Percentiles rank a stretch among this genome's conserved stretches.
Evolutionary conservation across 2,888 invertebrate species (phyloP).

Genomic region (Cosmia pyralina): DNA sequence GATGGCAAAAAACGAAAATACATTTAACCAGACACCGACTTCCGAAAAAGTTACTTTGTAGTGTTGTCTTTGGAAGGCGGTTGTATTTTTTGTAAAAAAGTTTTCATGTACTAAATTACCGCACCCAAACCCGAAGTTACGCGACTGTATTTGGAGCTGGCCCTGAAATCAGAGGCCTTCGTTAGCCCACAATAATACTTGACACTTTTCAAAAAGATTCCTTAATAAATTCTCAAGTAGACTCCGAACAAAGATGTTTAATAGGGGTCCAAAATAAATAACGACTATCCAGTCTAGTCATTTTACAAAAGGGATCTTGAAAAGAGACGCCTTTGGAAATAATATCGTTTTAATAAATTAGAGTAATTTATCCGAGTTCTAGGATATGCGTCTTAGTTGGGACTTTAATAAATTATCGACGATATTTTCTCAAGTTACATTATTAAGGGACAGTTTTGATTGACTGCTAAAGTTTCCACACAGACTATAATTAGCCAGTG

Average conservation of each 20-base stretch:
- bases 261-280: slow-evolving; percentile 82
- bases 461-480: slow-evolving; percentile 63
- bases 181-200: slow-evolving; percentile 53
- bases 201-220: slow-evolving; percentile 67
- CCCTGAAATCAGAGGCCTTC: slow-evolving; percentile 58
- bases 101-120: slow-evolving; percentile 41
- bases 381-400: slow-evolving; percentile 71
- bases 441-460: slow-evolving; percentile 68
- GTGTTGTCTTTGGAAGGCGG: too few species aligned
- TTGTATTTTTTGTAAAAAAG: too few species aligned
- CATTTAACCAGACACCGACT: too few species aligned
- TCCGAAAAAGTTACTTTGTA: too few species aligned
- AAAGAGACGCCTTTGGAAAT: slow-evolving; percentile 79
- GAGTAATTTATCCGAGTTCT: slow-evolving; percentile 76
- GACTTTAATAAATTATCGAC: slow-evolving; percentile 77
- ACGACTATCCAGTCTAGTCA: slow-evolving; percentile 75
- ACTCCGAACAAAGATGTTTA: slow-evolving; percentile 74
- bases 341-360: slow-evolving; percentile 83
- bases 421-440: slow-evolving; percentile 76
- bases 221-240: slow-evolving; percentile 67
- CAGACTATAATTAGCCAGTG: slow-evolving; percentile 49
- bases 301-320: slow-evolving; percentile 77
- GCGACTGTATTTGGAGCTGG: slow-evolving; percentile 44
- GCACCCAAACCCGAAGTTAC: slow-evolving; percentile 40
- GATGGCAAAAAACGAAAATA: too few species aligned